A percentile compares a stretch with the other conserved stretches of the same genome.
Evolutionary conservation across 1,140 invertebrate genomes (phyloP).

Genomic region (Tetramorium simillimum): DNA sequence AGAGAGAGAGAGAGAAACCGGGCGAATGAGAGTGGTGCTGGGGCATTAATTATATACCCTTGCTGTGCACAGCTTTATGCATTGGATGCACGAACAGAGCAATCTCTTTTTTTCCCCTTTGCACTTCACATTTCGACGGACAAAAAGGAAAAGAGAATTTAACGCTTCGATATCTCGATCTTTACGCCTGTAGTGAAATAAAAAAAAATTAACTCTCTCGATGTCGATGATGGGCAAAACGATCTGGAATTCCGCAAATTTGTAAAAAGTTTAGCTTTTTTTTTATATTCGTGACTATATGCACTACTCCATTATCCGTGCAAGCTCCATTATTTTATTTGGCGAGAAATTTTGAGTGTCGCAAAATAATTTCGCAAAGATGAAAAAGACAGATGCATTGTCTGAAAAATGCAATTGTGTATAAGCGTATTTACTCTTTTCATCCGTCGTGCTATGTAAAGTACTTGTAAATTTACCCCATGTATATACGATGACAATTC

Average conservation of each 20-base stretch:
- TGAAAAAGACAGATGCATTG: background rate
- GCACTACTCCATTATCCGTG: background rate
- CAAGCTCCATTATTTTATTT: background rate
- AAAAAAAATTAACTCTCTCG: background rate
- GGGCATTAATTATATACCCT: slow-evolving; percentile 30
- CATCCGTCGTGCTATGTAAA: background rate
- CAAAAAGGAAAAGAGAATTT: slow-evolving; percentile 5
- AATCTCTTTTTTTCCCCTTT: background rate
- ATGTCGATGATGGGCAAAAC: background rate
- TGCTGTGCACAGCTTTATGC: background rate
- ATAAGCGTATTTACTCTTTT: background rate
- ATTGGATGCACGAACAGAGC: background rate
- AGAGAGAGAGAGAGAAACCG: slow-evolving; percentile 9
- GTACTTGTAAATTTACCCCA: background rate
- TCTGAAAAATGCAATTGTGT: background rate
- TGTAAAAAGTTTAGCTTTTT: background rate
- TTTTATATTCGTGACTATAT: background rate
- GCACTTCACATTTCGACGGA: background rate
- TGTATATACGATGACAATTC: background rate
- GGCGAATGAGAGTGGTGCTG: background rate
- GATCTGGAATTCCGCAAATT: background rate
- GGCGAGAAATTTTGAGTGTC: background rate
- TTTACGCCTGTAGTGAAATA: background rate
- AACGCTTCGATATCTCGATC: background rate
- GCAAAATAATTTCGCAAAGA: background rate